phyloP scores from a whole-genome alignment of 1,140 invertebrate genomes.

The Drosophila tropicalis region DNA sequence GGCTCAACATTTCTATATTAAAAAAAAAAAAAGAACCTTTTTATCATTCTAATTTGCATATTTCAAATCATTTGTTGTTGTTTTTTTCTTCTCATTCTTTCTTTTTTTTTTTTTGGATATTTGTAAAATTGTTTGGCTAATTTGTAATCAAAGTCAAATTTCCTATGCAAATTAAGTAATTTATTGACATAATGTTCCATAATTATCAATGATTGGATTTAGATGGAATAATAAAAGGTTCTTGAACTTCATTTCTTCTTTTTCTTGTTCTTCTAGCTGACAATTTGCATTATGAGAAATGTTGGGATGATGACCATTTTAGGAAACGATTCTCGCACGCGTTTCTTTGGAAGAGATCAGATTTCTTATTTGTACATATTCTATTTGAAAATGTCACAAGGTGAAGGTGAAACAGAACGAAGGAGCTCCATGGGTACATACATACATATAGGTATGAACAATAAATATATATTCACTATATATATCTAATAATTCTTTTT shows the following conservation, averaged over 20 bases:
- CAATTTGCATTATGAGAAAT: constrained; percentile 38
- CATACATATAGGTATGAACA: constrained; percentile 17
- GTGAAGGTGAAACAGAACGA: constrained; percentile 32
- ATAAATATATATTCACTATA: constrained; percentile 13
- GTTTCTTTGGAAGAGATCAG: constrained; percentile 2
- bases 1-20: constrained; percentile 15
- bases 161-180: constrained; percentile 46
- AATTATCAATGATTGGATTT: constrained; percentile 31
- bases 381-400: constrained; percentile 55
- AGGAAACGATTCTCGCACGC: constrained; percentile 39
- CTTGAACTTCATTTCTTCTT: constrained; percentile 40
- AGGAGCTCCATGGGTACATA: not conserved
- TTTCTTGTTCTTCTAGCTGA: not conserved
- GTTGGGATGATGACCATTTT: not conserved
- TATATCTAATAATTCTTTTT: constrained; percentile 39
- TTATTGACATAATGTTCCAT: constrained; percentile 37
- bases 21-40: not conserved
- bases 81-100: not conserved
- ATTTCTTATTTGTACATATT: not conserved
- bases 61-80: not conserved
- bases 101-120: not conserved
- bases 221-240: constrained; percentile 29
- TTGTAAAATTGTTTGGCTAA: constrained; percentile 37
- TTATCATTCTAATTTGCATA: constrained; percentile 39
- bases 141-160: constrained; percentile 27